phyloP scores from a whole-genome alignment of 2,113 vertebrate species.

The Lycocorax pyrrhopterus region DNA sequence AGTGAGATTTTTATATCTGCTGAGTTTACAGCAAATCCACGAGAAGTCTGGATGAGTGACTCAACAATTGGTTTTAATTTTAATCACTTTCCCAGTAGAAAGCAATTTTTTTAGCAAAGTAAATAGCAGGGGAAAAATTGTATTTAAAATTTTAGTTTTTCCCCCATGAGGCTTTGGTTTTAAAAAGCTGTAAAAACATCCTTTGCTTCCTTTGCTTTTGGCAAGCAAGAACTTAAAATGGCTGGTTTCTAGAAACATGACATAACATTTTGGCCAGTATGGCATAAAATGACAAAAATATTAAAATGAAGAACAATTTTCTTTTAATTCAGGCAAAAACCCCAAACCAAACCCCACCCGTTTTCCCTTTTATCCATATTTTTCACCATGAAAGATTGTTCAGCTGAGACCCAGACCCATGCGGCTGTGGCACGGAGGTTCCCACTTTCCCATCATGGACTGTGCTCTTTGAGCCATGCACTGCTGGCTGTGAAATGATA shows the following conservation, averaged over 20 bases:
- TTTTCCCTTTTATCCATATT: neutral
- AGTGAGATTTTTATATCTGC: neutral
- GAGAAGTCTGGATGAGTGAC: neutral
- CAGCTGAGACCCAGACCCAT: neutral
- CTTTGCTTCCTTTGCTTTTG: neutral
- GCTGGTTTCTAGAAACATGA: neutral
- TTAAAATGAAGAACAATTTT: neutral
- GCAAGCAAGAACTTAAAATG: neutral
- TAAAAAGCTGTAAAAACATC: neutral
- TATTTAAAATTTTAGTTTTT: neutral
- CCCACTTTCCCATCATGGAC: neutral
- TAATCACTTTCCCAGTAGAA: neutral
- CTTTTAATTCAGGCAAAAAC: neutral
- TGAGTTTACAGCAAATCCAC: neutral
- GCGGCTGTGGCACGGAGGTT: neutral
- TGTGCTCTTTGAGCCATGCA: neutral
- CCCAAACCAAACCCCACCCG: rapidly evolving
- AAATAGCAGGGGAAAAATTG: neutral
- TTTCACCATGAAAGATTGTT: neutral
- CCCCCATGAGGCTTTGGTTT: neutral
- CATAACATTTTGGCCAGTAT: neutral
- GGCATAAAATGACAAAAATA: neutral
- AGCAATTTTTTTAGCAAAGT: neutral
- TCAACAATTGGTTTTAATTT: neutral
- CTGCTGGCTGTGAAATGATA: neutral